Conservation (phyloP, 2,113 vertebrate species). For the Barbus barbus region DNA sequence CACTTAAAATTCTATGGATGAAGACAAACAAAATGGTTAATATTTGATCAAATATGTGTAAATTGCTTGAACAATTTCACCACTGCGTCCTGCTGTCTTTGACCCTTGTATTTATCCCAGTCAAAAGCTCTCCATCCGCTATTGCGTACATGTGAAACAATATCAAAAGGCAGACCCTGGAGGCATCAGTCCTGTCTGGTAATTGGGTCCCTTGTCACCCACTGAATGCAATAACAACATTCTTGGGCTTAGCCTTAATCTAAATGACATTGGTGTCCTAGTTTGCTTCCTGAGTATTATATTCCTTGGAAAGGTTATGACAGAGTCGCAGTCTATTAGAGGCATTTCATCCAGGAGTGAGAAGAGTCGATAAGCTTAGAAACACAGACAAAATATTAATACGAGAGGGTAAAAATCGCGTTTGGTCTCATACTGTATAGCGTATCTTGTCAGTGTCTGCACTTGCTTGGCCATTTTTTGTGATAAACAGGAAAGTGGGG, state of each 20-base stretch:
- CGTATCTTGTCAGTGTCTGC: no score
- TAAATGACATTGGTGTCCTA: conserved; percentile 76
- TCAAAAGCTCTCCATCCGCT: conserved; percentile 26
- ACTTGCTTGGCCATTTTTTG: no score
- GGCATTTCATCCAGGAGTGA: conserved; percentile 5
- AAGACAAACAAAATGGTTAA: neutral
- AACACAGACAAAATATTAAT: neutral
- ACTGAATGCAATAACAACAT: conserved; percentile 69
- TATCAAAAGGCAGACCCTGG: conserved; percentile 64
- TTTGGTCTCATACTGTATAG: no score
- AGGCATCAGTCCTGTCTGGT: conserved; percentile 66
- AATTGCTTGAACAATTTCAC: conserved; percentile 59
- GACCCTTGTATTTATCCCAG: conserved; percentile 50
- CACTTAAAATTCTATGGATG: neutral
- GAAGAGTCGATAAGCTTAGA: neutral
- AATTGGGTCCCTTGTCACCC: conserved; percentile 75
- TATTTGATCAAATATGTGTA: conserved; percentile 50
- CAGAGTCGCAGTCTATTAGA: conserved; percentile 11
- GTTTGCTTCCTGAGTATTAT: conserved; percentile 57
- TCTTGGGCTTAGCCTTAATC: conserved; percentile 68
- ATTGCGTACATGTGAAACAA: conserved; percentile 58
- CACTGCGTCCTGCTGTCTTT: conserved; percentile 50
- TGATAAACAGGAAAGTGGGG: no score
- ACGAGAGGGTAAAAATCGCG: no score
- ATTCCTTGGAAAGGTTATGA: conserved; percentile 21